phyloP scores from a whole-genome alignment of 2,797 vertebrate genomes.

The Sternarchorhynchus goeldii region DNA sequence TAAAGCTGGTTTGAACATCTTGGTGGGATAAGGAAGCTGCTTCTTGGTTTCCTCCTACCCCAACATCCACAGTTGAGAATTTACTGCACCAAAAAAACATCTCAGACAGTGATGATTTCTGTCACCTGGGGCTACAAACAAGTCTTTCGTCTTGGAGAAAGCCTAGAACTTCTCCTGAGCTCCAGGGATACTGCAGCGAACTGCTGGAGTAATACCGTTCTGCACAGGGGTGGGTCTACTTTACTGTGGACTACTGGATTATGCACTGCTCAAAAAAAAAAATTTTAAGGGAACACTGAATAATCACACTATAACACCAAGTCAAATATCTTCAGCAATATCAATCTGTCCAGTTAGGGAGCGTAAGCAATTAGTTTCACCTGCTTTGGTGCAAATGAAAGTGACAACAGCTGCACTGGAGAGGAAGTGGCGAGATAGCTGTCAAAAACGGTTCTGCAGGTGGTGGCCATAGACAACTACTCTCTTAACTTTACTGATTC shows the following conservation, averaged over 20 bases:
- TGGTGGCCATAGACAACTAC: no score
- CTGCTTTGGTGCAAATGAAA: no score
- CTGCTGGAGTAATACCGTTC: conserved; percentile 49
- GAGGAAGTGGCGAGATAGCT: no score
- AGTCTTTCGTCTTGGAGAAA: conserved; percentile 27
- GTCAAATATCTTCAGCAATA: no score
- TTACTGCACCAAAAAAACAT: conserved; percentile 19
- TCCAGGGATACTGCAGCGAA: conserved; percentile 53
- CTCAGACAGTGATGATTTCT: conserved; percentile 34
- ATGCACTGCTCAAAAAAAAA: conserved; percentile 14
- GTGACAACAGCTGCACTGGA: no score
- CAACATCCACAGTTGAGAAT: neutral
- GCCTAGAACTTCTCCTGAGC: conserved; percentile 18
- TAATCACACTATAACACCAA: no score
- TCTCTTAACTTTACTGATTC: no score
- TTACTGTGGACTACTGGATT: conserved; percentile 47
- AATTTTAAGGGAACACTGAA: no score
- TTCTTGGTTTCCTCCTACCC: neutral
- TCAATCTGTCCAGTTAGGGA: no score
- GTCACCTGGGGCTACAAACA: conserved; percentile 34
- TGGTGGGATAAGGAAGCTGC: neutral
- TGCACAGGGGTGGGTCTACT: conserved; percentile 19
- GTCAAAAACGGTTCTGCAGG: no score
- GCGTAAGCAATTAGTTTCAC: no score
- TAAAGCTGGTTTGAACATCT: neutral